These are phyloP conservation scores for Cassiopea andromeda DNA, from an alignment of 30 jellyfish, hydroid and myxozoan genomes.

Conservation along the genomic window DNA sequence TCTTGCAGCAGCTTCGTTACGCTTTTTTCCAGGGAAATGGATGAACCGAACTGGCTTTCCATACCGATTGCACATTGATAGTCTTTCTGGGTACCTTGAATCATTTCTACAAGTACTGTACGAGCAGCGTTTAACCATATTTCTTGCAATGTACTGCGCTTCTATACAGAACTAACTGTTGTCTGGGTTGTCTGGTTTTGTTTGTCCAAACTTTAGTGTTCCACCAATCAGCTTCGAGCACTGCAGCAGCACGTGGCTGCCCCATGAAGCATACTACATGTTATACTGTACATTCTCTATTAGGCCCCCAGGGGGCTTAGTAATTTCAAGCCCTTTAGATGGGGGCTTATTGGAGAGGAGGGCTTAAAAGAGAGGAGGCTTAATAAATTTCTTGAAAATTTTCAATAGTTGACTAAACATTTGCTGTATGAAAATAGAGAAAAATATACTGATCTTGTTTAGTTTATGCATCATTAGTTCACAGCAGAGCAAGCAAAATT, in stretches of 20 bases:
- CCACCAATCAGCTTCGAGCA: not conserved
- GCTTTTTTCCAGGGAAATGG: slow-evolving; percentile 27
- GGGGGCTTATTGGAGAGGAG: too few relatives aligned
- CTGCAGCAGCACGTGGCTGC: not conserved
- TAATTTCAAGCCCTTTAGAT: too few relatives aligned
- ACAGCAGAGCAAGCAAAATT: too few relatives aligned
- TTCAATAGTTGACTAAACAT: too few relatives aligned
- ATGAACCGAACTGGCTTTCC: not conserved
- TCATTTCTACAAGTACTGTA: not conserved
- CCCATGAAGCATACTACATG: not conserved
- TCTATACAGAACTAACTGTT: not conserved
- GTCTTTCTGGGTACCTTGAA: not conserved
- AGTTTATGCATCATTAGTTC: too few relatives aligned
- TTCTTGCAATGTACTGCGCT: not conserved
- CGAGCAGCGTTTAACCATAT: not conserved
- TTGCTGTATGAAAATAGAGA: too few relatives aligned
- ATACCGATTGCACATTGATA: not conserved
- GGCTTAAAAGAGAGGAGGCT: too few relatives aligned
- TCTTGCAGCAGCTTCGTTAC: slow-evolving; percentile 40
- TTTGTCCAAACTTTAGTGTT: not conserved
- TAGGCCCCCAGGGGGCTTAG: too few relatives aligned
- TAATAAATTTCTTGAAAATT: too few relatives aligned
- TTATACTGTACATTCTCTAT: too few relatives aligned
- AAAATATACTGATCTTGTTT: too few relatives aligned
- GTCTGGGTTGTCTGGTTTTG: not conserved